Evolutionary conservation across 2,113 vertebrate species (phyloP).

Genomic region (Muscicapa adusta): DNA sequence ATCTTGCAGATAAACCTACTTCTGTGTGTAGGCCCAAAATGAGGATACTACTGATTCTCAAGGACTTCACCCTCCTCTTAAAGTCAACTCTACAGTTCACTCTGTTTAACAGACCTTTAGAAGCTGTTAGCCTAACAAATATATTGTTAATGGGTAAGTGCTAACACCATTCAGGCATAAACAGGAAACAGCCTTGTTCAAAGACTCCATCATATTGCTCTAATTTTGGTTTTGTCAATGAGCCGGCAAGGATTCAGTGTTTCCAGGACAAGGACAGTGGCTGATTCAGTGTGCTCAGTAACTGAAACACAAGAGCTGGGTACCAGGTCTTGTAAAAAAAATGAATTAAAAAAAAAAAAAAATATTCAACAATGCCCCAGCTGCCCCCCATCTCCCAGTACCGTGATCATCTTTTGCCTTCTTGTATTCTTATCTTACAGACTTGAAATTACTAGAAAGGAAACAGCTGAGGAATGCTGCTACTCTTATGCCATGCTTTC

Average conservation of each 20-base stretch:
- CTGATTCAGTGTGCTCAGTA: background rate
- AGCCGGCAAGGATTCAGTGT: background rate
- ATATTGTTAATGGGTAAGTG: background rate
- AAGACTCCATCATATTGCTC: background rate
- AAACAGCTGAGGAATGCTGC: constrained; percentile 89
- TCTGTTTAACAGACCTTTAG: background rate
- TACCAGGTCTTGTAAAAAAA: background rate
- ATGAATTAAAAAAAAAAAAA: background rate
- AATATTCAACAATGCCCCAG: background rate
- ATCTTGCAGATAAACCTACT: background rate
- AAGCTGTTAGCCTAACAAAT: background rate
- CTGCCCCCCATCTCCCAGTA: background rate
- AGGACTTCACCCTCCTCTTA: background rate
- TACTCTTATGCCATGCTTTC: constrained; percentile 81
- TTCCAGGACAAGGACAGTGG: background rate
- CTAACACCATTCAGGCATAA: background rate
- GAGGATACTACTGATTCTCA: background rate
- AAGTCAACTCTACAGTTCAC: background rate
- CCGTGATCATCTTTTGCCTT: background rate
- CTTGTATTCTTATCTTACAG: background rate
- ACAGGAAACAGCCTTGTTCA: background rate
- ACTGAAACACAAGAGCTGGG: background rate
- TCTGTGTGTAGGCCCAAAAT: background rate
- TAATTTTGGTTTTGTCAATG: background rate
- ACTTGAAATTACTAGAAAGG: constrained; percentile 66